Conservation (phyloP, 2,113 vertebrate genomes). For the Eupsittula cactorum region DNA sequence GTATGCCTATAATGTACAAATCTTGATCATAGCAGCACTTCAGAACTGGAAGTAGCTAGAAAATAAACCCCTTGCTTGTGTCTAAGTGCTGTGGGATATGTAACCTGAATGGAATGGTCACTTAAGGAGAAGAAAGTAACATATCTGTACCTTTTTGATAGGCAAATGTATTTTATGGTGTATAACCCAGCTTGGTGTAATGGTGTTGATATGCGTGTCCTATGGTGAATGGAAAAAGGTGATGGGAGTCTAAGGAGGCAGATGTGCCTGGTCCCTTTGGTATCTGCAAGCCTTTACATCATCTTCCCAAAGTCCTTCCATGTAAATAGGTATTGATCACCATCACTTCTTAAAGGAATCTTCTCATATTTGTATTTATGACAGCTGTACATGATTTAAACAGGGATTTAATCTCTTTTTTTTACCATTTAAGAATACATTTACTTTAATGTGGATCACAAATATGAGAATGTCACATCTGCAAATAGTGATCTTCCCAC, state of each 20-base stretch:
- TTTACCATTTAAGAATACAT: neutral
- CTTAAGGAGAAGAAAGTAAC: neutral
- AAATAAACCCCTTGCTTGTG: neutral
- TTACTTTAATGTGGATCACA: neutral
- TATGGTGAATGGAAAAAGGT: neutral
- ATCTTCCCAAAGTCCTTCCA: neutral
- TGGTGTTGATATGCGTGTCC: neutral
- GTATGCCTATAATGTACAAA: neutral
- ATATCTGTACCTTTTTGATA: neutral
- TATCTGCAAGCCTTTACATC: neutral
- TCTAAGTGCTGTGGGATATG: neutral
- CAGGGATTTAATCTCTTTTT: neutral
- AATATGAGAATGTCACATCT: neutral
- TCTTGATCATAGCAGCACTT: neutral
- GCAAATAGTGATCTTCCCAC: neutral
- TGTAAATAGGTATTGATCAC: neutral
- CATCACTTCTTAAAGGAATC: neutral
- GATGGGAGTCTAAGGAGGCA: constrained; percentile 36
- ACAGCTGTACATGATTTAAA: neutral
- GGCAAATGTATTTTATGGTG: neutral
- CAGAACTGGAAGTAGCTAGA: neutral
- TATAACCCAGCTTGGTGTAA: neutral
- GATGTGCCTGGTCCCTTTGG: constrained; percentile 14
- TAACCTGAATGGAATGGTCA: neutral
- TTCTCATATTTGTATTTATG: neutral